Evolutionary conservation across 2,888 invertebrate genomes (phyloP), one percentile per base, ranked within the genome.

Genomic region (Oscheius sp.): DNA sequence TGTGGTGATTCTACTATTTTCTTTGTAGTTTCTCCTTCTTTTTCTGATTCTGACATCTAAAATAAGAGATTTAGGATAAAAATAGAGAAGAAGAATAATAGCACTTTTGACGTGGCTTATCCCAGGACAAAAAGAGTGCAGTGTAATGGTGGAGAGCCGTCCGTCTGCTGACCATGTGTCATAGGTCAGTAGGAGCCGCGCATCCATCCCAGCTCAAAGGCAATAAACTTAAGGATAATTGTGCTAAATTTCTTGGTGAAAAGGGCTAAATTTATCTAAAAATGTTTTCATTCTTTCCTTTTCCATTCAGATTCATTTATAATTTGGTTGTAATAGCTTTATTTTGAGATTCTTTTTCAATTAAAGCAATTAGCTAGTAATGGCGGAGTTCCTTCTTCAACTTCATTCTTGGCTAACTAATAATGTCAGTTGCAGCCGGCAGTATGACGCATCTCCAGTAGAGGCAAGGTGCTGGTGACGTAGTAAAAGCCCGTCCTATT

Each of bases 141-240:
- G 61, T 61, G 61, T 61, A 61, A 61, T 61, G 45, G 61, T 27
- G 55, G 55, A 33, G 17, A 20, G 58, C 25, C 33, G n/a, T n/a
- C n/a, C 55, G 33, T 57, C 45, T 42, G 45, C 45, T 61, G 61
- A 61, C 61, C 61, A 61, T 61, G 61, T 61, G 61, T 61, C 61
- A 61, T 29, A 61, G 61, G 61, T 61, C 61, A 61, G 29, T 61
- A 42, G 61, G 37, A 42, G 42, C 61, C 12, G 42, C 39, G n/a
- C n/a, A n/a, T n/a, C n/a, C 15, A 17, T 48, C 12, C 12, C 10
- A 10, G 17, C 50, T 31, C 29, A n/a, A n/a, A n/a, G n/a, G n/a
- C n/a, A n/a, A n/a, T n/a, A n/a, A n/a, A n/a, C n/a, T n/a, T n/a
- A n/a, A n/a, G n/a, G n/a, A n/a, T n/a, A n/a, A n/a, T n/a, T n/a